Percentiles rank a stretch among this genome's conserved stretches.
These are phyloP conservation scores for Orgyia antiqua DNA, from an alignment of 2,888 invertebrate species.

Conservation along the genomic window DNA sequence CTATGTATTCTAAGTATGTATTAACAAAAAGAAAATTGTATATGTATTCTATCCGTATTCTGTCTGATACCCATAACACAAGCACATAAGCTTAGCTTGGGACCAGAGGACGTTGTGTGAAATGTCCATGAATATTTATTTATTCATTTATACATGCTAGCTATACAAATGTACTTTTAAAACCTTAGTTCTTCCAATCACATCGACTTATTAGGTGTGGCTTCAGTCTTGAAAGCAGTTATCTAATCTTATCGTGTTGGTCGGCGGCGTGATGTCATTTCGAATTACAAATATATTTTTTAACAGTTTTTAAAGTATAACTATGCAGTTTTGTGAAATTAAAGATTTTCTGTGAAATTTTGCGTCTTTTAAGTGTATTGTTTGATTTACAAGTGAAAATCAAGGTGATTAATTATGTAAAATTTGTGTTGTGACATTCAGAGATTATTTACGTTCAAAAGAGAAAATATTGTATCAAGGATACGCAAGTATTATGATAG, in stretches of 20 bases:
- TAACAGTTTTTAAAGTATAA: constrained; percentile 16
- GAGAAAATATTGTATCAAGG: not conserved
- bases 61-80: too few species aligned
- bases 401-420: constrained; percentile 9
- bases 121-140: too few species aligned
- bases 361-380: constrained; percentile 6
- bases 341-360: constrained; percentile 19
- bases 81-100: too few species aligned
- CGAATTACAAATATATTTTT: constrained; percentile 40
- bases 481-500: too few species aligned
- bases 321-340: constrained; percentile 28
- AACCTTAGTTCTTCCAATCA: too few species aligned
- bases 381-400: constrained; percentile 11
- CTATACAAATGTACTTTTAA: too few species aligned
- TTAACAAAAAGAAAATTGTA: too few species aligned
- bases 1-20: too few species aligned
- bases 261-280: constrained; percentile 47
- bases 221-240: constrained; percentile 38
- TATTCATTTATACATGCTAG: too few species aligned
- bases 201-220: constrained; percentile 50
- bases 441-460: not conserved
- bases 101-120: too few species aligned
- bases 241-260: constrained; percentile 58
- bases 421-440: constrained; percentile 4
- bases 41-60: too few species aligned